Evolutionary conservation across 2,888 invertebrate genomes (phyloP), one percentile per base, ranked within the genome.

Genomic region (Gymnoscelis rufifasciata): DNA sequence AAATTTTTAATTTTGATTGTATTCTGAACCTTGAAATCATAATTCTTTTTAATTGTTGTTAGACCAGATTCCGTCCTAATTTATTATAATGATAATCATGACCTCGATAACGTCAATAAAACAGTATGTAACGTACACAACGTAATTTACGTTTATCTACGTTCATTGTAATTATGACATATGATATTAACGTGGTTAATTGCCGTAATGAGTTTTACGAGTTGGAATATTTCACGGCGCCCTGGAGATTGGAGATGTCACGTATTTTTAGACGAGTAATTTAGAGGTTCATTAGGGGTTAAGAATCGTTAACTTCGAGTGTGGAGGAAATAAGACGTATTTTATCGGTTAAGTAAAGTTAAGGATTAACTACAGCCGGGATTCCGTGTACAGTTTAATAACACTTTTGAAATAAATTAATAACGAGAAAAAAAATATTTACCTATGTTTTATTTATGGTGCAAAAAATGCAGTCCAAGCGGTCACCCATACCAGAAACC

Each of bases 131-230:
- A 33, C 31, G 15, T 15, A 33, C 31, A 33, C 19, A 19, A 19
- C 19, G 19, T 19, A 19, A 19, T 33, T 14, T 15, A 33, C 14
- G 31, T 31, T 13, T 13, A 31, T 14, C 30, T 31, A 31, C 19
- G 11, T 35, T 35, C 35, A 35, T 7, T 35, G 35, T 48, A 43
- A 43, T 43, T 43, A 40, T 39, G 30, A 48, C 43, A 23, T 43
- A 41, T 43, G 39, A 10, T 33, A 41, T 31, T 41, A 36, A 38
- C 38, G 15, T 38, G 36, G 19, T 30, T 38, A 47, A 43, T 40
- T 37, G 31, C 28, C 27, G 23, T 49, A 41, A 48, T 44, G 40
- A 44, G 43, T 38, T 48, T 48, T 38, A 39, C 35, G 31, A 43
- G 39, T 31, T 38, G 15, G 12, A 40, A 40, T 41, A 42, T 35